These are phyloP conservation scores for Zapus hudsonius DNA, from an alignment of 2,113 vertebrate genomes.

Conservation along the genomic window DNA sequence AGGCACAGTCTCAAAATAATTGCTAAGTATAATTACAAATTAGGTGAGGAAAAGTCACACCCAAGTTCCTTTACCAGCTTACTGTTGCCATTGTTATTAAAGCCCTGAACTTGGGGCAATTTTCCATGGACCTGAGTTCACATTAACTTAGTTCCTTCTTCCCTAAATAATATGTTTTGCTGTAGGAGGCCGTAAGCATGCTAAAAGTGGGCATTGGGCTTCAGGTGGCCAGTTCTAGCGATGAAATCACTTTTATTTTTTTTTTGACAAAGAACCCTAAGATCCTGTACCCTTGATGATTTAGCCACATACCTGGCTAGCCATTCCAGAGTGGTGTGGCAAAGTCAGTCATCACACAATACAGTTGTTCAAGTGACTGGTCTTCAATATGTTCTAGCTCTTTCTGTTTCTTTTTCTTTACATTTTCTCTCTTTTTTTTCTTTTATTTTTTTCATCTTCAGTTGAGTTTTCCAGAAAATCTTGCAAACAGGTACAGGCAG, in stretches of 20 bases:
- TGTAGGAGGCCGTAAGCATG: background rate
- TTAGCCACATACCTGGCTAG: background rate
- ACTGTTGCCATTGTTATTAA: background rate
- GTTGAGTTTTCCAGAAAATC: background rate
- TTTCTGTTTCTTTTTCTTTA: background rate
- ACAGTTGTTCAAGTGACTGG: background rate
- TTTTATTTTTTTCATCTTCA: background rate
- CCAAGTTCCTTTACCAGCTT: background rate
- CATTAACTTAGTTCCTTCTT: background rate
- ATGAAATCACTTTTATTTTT: background rate
- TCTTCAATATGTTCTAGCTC: background rate
- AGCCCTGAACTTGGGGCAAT: background rate
- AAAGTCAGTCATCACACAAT: background rate
- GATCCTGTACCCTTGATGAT: background rate
- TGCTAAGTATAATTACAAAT: background rate
- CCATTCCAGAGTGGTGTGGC: background rate
- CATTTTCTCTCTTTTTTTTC: background rate
- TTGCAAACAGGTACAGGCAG: background rate
- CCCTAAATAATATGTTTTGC: background rate
- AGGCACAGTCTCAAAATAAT: background rate
- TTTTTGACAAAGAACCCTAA: slow-evolving; percentile 4
- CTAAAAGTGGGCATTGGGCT: background rate
- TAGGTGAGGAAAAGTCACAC: background rate
- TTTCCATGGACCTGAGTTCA: slow-evolving; percentile 24
- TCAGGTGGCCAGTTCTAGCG: background rate